A percentile compares a stretch with the other conserved stretches of the same genome.
These are phyloP conservation scores for Mayetiola destructor DNA, from an alignment of 2,888 invertebrate genomes.

Conservation along the genomic window DNA sequence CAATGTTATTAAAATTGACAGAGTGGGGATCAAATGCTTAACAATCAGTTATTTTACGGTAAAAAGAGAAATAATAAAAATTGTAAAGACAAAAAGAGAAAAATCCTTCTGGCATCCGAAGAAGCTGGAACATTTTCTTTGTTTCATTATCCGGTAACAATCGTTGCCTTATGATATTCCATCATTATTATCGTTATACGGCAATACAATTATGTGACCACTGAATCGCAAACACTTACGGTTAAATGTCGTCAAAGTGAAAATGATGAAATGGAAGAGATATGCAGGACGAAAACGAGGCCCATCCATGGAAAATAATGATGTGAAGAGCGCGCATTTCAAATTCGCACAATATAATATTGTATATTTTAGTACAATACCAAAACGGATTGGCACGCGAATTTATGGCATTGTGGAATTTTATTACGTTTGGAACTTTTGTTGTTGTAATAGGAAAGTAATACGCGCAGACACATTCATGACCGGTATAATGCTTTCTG, in stretches of 20 bases:
- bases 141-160: not conserved
- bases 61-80: not conserved
- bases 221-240: not conserved
- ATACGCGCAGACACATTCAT: too few species aligned
- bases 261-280: not conserved
- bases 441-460: not conserved
- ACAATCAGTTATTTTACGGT: not conserved
- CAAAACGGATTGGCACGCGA: not conserved
- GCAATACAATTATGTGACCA: not conserved
- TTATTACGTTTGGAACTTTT: slow-evolving; percentile 1
- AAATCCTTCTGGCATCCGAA: too few species aligned
- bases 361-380: too few species aligned
- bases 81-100: not conserved
- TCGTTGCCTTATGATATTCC: not conserved
- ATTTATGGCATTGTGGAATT: slow-evolving; percentile 8
- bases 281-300: not conserved
- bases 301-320: not conserved
- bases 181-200: not conserved
- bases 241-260: not conserved
- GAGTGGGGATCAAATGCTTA: too few species aligned
- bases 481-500: too few species aligned
- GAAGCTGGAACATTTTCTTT: not conserved
- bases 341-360: not conserved
- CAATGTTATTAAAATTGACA: too few species aligned
- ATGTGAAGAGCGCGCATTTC: not conserved